Percentiles rank a stretch among this genome's conserved stretches.
Evolutionary conservation across 30 jellyfish, hydroid and myxozoan genomes (phyloP).

Genomic region (Phacellophora camtschatica): DNA sequence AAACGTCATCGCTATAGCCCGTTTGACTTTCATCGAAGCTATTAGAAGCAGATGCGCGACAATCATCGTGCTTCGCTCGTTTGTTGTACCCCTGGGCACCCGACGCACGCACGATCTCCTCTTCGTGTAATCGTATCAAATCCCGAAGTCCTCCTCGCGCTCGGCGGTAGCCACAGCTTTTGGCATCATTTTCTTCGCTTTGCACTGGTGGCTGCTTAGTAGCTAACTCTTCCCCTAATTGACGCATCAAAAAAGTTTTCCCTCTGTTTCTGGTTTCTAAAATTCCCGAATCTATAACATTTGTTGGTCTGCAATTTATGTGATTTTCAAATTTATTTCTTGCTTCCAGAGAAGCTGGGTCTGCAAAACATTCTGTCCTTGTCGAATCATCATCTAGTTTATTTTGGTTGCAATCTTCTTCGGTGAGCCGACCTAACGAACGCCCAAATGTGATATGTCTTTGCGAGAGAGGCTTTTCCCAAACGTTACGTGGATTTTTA

Average conservation of each 20-base stretch:
- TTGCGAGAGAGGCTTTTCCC: background rate
- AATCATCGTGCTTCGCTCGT: slow-evolving; percentile 8
- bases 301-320: background rate
- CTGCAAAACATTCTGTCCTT: no score
- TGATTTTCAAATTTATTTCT: no score
- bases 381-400: no score
- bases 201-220: background rate
- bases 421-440: slow-evolving; percentile 10
- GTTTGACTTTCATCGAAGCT: background rate
- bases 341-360: no score
- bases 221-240: background rate
- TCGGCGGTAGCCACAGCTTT: slow-evolving; percentile 10
- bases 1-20: background rate
- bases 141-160: slow-evolving; percentile 70
- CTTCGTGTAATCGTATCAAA: slow-evolving; percentile 80
- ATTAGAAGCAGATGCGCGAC: background rate
- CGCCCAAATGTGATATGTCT: background rate
- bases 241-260: no score
- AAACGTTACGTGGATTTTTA: background rate
- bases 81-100: slow-evolving; percentile 37
- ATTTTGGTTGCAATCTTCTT: background rate
- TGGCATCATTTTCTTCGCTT: background rate
- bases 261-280: background rate
- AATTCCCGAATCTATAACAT: background rate
- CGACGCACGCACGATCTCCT: slow-evolving; percentile 92